A percentile compares a stretch with the other conserved stretches of the same genome.
Evolutionary conservation across 2,113 vertebrate genomes (phyloP).

Genomic region (Campylomormyrus numenius): DNA sequence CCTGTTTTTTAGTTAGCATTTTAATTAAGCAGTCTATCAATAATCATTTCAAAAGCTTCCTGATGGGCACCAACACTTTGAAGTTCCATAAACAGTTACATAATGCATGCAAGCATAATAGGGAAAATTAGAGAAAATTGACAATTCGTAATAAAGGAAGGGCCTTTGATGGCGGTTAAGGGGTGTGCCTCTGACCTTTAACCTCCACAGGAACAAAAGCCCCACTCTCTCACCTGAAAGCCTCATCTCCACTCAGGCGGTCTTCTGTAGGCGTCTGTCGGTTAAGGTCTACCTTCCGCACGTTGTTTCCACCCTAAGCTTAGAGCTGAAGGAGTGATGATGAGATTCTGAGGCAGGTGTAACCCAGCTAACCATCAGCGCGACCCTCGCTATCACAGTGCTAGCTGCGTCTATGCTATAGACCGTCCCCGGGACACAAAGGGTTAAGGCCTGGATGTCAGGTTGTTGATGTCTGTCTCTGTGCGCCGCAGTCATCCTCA

Average conservation of each 20-base stretch:
- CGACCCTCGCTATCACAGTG: background rate
- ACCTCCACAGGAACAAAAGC: background rate
- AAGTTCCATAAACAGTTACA: background rate
- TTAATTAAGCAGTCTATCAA: conserved; percentile 6
- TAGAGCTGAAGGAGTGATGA: background rate
- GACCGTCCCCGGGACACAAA: background rate
- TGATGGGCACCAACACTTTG: conserved; percentile 3
- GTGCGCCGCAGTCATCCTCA: background rate
- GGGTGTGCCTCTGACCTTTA: background rate
- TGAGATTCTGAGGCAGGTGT: background rate
- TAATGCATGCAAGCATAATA: background rate
- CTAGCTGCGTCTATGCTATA: background rate
- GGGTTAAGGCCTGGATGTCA: background rate
- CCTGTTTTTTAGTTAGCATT: background rate
- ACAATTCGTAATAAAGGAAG: background rate
- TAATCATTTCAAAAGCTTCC: conserved; percentile 10
- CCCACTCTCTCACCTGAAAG: background rate
- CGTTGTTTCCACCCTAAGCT: background rate
- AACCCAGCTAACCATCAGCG: background rate
- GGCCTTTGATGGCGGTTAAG: background rate
- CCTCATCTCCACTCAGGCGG: background rate
- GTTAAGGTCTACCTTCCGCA: background rate
- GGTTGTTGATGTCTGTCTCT: background rate
- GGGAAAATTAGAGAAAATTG: background rate
- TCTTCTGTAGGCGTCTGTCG: background rate